phyloP scores from a whole-genome alignment of 23 tunicate genomes.

The Diplosoma virens region DNA sequence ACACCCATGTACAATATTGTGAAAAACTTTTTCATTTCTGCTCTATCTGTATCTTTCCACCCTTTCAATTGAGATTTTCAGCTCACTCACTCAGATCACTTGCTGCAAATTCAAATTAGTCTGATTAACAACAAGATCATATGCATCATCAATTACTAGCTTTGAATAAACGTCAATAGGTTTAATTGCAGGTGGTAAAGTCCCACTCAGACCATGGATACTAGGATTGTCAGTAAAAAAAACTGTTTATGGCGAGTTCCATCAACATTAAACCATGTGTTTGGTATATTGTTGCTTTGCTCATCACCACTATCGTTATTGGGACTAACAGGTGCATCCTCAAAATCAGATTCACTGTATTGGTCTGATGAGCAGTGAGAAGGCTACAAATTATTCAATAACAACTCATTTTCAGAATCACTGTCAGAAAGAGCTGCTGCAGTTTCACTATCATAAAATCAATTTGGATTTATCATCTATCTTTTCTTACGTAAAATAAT shows the following conservation, averaged over 20 bases:
- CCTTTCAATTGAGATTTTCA: not conserved
- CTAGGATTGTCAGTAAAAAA: slow-evolving; percentile 8
- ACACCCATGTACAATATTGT: slow-evolving; percentile 13
- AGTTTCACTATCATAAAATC: not conserved
- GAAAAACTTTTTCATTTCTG: not conserved
- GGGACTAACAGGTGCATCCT: not conserved
- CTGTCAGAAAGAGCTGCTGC: not conserved
- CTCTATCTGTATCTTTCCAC: slow-evolving; percentile 21
- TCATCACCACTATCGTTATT: not conserved
- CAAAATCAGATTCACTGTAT: not conserved
- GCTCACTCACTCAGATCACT: not conserved
- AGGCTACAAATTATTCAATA: not conserved
- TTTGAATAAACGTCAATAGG: slow-evolving; percentile 21
- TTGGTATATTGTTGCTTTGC: no score
- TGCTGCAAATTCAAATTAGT: slow-evolving; percentile 8
- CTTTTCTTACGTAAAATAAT: no score
- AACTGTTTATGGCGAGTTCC: slow-evolving; percentile 15
- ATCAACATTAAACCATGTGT: slow-evolving; percentile 15
- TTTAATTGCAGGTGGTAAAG: not conserved
- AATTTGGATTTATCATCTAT: not conserved
- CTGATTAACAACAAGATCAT: not conserved
- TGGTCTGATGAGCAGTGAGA: not conserved
- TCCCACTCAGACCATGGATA: slow-evolving; percentile 13
- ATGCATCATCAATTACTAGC: slow-evolving; percentile 1
- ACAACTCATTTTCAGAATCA: not conserved